Evolutionary conservation across 2,797 vertebrate species (phyloP).

Genomic region (Xerus rutilus): DNA sequence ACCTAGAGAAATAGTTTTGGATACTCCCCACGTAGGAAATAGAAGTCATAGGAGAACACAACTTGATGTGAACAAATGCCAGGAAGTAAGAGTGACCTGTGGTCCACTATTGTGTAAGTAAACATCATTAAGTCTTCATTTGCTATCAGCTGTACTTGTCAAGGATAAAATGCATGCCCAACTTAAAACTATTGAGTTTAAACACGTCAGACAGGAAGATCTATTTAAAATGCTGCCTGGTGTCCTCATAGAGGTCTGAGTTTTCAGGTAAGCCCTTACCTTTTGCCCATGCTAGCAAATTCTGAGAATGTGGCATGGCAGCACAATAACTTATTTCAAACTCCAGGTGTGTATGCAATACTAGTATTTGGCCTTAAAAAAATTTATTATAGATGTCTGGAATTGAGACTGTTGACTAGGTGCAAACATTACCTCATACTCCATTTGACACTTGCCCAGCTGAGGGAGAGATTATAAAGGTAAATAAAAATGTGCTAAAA

Average conservation of each 20-base stretch:
- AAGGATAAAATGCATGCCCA: background rate
- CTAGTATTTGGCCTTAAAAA: constrained; percentile 84
- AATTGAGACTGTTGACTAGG: constrained; percentile 83
- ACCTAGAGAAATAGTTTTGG: background rate
- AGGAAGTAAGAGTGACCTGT: background rate
- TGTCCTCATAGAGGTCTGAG: constrained; percentile 39
- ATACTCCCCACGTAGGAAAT: background rate
- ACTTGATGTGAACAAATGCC: background rate
- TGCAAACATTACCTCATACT: constrained; percentile 85
- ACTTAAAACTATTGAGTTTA: background rate
- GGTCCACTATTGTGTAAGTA: background rate
- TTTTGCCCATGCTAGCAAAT: constrained; percentile 61
- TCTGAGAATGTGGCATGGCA: background rate
- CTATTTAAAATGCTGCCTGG: constrained; percentile 60
- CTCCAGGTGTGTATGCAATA: constrained; percentile 84
- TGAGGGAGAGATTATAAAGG: constrained; percentile 79
- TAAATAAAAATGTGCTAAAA: constrained; percentile 82
- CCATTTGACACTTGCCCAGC: constrained; percentile 78
- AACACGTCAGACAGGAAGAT: constrained; percentile 9
- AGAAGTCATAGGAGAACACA: background rate
- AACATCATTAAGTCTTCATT: background rate
- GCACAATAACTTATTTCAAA: constrained; percentile 77
- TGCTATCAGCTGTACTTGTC: background rate
- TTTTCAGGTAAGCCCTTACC: constrained; percentile 71
- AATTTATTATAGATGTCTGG: constrained; percentile 85